Evolutionary conservation across 2,888 invertebrate species (phyloP), one percentile per base, ranked within the genome.

Genomic region (Aspidapion aeneum): DNA sequence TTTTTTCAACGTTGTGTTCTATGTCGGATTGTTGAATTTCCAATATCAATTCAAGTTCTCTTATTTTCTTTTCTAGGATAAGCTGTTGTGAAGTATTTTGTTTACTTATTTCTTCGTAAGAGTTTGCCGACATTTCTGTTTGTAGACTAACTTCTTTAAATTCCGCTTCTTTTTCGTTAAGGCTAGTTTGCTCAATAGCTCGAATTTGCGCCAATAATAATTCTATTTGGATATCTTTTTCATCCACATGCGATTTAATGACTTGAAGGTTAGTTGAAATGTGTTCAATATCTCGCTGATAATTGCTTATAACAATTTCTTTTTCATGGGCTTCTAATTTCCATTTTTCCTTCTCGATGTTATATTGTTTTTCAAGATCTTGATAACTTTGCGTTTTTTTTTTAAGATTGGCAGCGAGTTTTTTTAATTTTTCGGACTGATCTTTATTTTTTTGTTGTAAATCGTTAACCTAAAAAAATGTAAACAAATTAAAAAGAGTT

Each of bases 371-470:
- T 79, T 91, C 89, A 48, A 90, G 77, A 67, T 91, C 89, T 48
- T 84, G 81, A 69, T 87, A 88, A 66, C 87, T 82, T 0, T 82
- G 75, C 0, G 85, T 82, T 74, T 90, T 91, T 74, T 90, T 91
- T 76, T 91, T 93, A 9, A 92, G 81, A 73, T 86, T 90, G 0
- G 88, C 84, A 0, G 90, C 92, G 72, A 90, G 86, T 73, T 91
- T 91, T 74, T 91, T 93, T 74, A 91, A 83, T 77, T 91, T 92
- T 62, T 91, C 91, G 60, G 89, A 77, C 66, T 90, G 85, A 58
- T 89, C 87, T 71, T 87, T 88, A 68, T 87, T 86, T 74, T 88
- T 90, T 5, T 74, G 80, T 72, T 89, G 87, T 1, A 87, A 76
- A 69, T 81, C 82, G 65, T 71, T 67, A n/a, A 83, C 63, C 66